Evolutionary conservation across 2,113 vertebrate species (phyloP), one percentile per base, ranked within the genome.

Genomic region (Lota lota): DNA sequence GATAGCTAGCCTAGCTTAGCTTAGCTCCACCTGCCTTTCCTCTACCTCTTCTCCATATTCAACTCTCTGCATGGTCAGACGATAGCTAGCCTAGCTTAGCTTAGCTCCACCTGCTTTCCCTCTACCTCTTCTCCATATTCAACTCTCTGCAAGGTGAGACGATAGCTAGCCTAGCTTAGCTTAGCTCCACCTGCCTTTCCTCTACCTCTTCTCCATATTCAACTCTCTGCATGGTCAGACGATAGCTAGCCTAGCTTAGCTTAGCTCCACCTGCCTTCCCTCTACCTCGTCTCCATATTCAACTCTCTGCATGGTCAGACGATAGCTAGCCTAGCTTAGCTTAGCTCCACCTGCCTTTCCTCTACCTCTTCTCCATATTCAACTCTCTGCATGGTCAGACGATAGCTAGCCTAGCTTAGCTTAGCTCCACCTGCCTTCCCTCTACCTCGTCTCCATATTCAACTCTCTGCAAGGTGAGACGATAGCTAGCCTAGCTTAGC

Each of bases 201-300:
- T 93, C 74, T 99, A 97, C 85, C 94, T 99, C 60, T 99, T 99
- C 76, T 81, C 94, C 58, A 94, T 99, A 78, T 96, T 96, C 80
- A 99, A 99, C 88, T 93, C 94, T 21, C 88, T 99, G 56, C 97
- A 97, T 88, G 97, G 97, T 98, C 76, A 89, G 87, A 14, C 7
- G 22, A 17, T 19, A 1, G 51, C 56, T 18, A 2, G 16, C 6
- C 17, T 57, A 19, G 16, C 17, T 6, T 56, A 56, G n/a, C 53
- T n/a, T 56, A n/a, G 28, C 28, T 33, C 28, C 3, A 33, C 28
- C 28, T 33, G 28, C 28, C 28, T 7, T 7, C 7, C 28, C 7
- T 33, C 28, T 33, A 33, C 3, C 28, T 33, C 3, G 3, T 33
- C 28, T 33, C 94, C 58, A 94, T 99, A 77, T 96, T 96, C 80